phyloP scores from a whole-genome alignment of 2,797 vertebrate species.

The Danio aesculapii region DNA sequence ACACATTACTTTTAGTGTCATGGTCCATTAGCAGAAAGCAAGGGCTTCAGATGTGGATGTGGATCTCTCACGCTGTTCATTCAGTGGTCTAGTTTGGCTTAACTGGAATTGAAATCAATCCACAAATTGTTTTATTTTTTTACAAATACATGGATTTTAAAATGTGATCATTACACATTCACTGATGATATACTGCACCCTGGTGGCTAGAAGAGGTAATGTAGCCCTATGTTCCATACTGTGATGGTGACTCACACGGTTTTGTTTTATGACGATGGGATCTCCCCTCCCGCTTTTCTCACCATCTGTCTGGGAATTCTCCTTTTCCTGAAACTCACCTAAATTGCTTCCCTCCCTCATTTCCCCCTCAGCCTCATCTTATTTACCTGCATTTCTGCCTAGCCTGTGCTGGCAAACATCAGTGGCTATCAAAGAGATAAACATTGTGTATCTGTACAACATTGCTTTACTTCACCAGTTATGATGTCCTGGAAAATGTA shows the following conservation, averaged over 20 bases:
- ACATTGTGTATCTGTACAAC: neutral
- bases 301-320: conserved; percentile 70
- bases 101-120: neutral
- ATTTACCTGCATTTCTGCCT: conserved; percentile 20
- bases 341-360: conserved; percentile 5
- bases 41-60: neutral
- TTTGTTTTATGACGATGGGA: conserved; percentile 35
- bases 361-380: conserved; percentile 20
- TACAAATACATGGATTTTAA: neutral
- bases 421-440: neutral
- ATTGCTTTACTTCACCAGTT: neutral
- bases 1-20: conserved; percentile 40
- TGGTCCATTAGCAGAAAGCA: conserved; percentile 7
- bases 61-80: neutral
- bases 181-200: conserved; percentile 52
- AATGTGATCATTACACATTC: neutral
- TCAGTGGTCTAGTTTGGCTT: neutral
- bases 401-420: neutral
- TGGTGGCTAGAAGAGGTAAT: conserved; percentile 33
- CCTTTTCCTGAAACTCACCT: conserved; percentile 41
- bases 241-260: neutral
- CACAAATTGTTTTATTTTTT: neutral
- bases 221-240: neutral
- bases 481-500: neutral
- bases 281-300: conserved; percentile 31